Percentiles rank a stretch among this genome's conserved stretches.
Conservation (phyloP, 2,797 vertebrate species). For the Diceros bicornis region DNA sequence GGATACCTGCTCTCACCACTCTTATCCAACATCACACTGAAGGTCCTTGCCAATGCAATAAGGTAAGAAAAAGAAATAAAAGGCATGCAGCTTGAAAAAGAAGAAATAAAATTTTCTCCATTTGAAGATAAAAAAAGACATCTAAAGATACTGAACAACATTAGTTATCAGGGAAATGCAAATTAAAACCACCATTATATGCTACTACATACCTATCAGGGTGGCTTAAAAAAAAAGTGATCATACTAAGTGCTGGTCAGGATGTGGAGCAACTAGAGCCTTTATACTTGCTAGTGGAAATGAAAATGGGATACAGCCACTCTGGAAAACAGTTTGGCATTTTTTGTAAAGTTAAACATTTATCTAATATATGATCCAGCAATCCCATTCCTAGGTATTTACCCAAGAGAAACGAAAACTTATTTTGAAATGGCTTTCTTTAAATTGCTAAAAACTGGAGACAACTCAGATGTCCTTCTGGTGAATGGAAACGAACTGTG, state of each 20-base stretch:
- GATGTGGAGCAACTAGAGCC: neutral
- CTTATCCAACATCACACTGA: neutral
- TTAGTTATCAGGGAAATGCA: conserved; percentile 35
- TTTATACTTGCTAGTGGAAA: neutral
- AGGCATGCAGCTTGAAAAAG: neutral
- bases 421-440: conserved; percentile 45
- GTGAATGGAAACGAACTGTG: neutral
- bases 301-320: neutral
- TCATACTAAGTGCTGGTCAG: neutral
- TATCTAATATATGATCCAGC: neutral
- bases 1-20: neutral
- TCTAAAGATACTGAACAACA: conserved; percentile 24
- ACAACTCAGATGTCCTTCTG: conserved; percentile 6
- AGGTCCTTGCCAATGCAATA: conserved; percentile 24
- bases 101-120: neutral
- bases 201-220: neutral
- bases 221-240: conserved; percentile 10
- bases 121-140: neutral
- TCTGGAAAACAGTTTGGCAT: conserved; percentile 4
- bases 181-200: conserved; percentile 36
- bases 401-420: conserved; percentile 58
- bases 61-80: conserved; percentile 22
- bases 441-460: conserved; percentile 35
- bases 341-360: conserved; percentile 44
- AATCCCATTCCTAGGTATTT: conserved; percentile 10